phyloP scores from a whole-genome alignment of 2,888 invertebrate species.

The Lydus trimaculatus region DNA sequence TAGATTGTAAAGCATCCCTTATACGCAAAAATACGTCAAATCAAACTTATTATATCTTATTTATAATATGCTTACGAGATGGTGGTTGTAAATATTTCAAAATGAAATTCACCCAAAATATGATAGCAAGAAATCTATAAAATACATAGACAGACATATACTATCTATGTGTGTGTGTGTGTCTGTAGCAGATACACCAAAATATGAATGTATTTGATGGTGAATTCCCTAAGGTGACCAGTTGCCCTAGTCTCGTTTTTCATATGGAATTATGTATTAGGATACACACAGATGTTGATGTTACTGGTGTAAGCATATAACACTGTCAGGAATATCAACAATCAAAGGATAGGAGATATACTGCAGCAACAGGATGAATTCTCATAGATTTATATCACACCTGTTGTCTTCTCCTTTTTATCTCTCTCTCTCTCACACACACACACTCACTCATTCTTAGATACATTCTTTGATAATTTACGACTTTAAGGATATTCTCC shows the following conservation, averaged over 20 bases:
- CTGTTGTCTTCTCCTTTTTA: constrained; percentile 2
- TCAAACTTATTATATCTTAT: neutral
- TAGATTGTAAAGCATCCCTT: neutral
- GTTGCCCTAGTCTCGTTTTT: constrained; percentile 24
- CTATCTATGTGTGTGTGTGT: too few species aligned
- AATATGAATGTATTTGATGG: constrained; percentile 8
- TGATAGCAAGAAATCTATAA: constrained; percentile 13
- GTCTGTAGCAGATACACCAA: neutral
- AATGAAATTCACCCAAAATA: neutral
- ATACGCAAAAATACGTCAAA: neutral
- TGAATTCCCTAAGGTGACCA: constrained; percentile 24
- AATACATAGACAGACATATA: too few species aligned
- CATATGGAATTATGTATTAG: constrained; percentile 27
- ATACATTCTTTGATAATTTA: constrained; percentile 1
- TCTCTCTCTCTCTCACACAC: neutral
- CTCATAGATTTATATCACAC: neutral
- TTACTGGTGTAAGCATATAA: neutral
- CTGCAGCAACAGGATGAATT: neutral
- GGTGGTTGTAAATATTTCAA: neutral
- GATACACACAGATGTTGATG: neutral
- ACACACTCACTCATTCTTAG: too few species aligned
- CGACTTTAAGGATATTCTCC: neutral
- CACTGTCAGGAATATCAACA: neutral
- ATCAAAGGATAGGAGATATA: neutral
- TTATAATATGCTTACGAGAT: neutral